Evolutionary conservation across 2,888 invertebrate species (phyloP), one percentile per base, ranked within the genome.

Genomic region (Drosophila atripex): DNA sequence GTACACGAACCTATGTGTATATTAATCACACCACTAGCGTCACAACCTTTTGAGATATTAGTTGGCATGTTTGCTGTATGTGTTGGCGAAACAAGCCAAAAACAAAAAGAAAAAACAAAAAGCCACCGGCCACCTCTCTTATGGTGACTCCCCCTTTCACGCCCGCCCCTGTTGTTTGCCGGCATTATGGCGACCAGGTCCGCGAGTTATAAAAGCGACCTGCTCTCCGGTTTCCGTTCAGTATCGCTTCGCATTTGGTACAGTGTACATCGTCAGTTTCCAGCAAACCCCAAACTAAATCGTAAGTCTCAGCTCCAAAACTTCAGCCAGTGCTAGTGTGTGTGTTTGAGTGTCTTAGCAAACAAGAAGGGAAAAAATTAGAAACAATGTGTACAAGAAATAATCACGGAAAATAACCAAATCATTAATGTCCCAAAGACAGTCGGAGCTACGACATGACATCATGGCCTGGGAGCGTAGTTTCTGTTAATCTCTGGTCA

Each of bases 241-340:
- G 73, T 83, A 50, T 60, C 70, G 71, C 60, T 79, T 78, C 61
- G 61, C 73, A 58, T 71, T 79, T 74, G 63, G 80, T 83, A 76
- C 86, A 77, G 88, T 77, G 88, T 71, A 70, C 78, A 59, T 45
- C 72, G 74, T 47, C 59, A 52, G 30, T 41, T 65, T 49, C 7
- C 60, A 60, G 51, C 75, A 77, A 61, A 18, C 18, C 41, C 63
- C 14, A 41, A 72, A 70, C 35, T 35, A 25, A 61, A 73, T 59
- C 41, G 88, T 87, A 87, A 87, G 88, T 80, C 54, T 39, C 39
- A n/a, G 7, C 12, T 49, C 9, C 23, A 25, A 16, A 23, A n/a
- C 9, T 28, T 2, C 28, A 3, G 28, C 9, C 18, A 25, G 9
- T 35, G 12, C 23, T 5, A 5, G 23, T 61, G 21, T 30, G n/a